A percentile compares a stretch with the other conserved stretches of the same genome.
These are phyloP conservation scores for Menidia menidia DNA, from an alignment of 2,797 vertebrate species.

Conservation along the genomic window DNA sequence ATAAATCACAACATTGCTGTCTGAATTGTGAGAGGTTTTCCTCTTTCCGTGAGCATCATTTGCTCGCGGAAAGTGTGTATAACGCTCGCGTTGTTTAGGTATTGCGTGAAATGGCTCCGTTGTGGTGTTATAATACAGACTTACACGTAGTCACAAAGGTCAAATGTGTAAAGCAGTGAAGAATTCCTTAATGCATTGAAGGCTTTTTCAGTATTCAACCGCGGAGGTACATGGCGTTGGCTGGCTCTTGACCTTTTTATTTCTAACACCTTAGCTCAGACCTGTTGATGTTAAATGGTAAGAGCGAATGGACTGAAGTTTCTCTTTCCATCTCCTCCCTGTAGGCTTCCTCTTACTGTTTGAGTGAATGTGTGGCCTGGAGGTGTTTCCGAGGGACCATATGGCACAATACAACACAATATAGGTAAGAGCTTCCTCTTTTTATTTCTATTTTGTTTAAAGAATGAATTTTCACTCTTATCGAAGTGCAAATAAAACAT, in stretches of 20 bases:
- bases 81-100: conserved; percentile 15
- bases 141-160: conserved; percentile 1
- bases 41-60: conserved; percentile 14
- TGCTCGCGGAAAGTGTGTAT: conserved; percentile 25
- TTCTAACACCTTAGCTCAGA: neutral
- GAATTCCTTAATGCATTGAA: neutral
- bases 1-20: conserved; percentile 46
- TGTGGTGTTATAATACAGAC: conserved; percentile 15
- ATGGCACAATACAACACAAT: conserved; percentile 75
- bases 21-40: conserved; percentile 27
- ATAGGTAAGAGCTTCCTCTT: conserved; percentile 71
- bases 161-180: conserved; percentile 8
- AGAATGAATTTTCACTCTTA: conserved; percentile 20
- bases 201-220: conserved; percentile 5
- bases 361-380: conserved; percentile 66
- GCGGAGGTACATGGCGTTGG: neutral
- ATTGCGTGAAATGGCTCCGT: neutral
- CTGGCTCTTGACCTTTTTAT: conserved; percentile 19
- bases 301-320: neutral
- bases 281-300: neutral
- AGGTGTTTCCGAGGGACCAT: conserved; percentile 68
- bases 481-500: conserved; percentile 11
- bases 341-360: conserved; percentile 39
- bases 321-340: conserved; percentile 17
- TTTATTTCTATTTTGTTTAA: neutral